Percentiles rank a stretch among this genome's conserved stretches.
Evolutionary conservation across 1,140 invertebrate species (phyloP).

Genomic region (Aricia agestis): DNA sequence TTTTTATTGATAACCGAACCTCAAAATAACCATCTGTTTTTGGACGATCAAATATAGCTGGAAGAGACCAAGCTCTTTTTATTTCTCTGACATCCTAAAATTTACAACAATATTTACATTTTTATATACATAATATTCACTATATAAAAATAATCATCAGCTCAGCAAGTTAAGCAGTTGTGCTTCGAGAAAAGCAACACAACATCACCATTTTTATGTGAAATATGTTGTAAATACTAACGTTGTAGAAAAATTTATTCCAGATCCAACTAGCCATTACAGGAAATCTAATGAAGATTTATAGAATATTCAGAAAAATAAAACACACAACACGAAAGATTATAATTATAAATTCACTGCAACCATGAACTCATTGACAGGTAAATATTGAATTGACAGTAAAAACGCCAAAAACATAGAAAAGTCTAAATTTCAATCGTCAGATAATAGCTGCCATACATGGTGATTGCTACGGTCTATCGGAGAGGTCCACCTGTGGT

Average conservation of each 20-base stretch:
- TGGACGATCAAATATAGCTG: conserved; percentile 36
- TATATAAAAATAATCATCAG: not conserved
- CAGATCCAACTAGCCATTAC: conserved; percentile 50
- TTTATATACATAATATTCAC: conserved; percentile 30
- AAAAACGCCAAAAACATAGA: no score
- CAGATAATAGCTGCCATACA: no score
- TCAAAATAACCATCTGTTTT: conserved; percentile 1
- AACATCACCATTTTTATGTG: not conserved
- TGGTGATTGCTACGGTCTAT: no score
- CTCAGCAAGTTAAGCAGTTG: not conserved
- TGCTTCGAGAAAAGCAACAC: not conserved
- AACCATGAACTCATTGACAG: not conserved
- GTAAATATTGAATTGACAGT: not conserved
- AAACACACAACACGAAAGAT: not conserved
- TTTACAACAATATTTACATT: conserved; percentile 42
- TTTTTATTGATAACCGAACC: conserved; percentile 76
- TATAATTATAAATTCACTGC: not conserved
- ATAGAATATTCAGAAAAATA: not conserved
- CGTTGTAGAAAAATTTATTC: conserved; percentile 39
- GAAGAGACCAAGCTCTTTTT: conserved; percentile 79
- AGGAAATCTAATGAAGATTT: not conserved
- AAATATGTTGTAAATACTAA: conserved; percentile 34
- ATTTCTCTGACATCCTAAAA: conserved; percentile 81
- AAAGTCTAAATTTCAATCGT: no score
- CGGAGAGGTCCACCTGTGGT: no score